A percentile compares a stretch with the other conserved stretches of the same genome.
Evolutionary conservation across 2,113 vertebrate genomes (phyloP).

Genomic region (Trochalopteron elliotii): DNA sequence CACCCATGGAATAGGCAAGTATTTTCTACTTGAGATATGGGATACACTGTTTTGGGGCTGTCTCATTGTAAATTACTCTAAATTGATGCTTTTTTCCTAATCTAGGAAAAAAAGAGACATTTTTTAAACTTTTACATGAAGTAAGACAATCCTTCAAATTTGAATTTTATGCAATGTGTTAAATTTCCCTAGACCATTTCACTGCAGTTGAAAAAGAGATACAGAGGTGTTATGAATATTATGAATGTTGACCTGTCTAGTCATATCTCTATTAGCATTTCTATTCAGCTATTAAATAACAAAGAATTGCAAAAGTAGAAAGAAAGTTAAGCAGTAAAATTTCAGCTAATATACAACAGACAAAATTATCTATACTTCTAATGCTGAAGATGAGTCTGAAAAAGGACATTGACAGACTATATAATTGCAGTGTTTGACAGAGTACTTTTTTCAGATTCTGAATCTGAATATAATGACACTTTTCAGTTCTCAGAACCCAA

Average conservation of each 20-base stretch:
- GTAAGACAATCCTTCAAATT: not conserved
- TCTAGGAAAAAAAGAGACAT: not conserved
- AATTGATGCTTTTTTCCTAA: not conserved
- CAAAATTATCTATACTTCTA: not conserved
- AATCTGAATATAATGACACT: conserved; percentile 26
- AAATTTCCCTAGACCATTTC: not conserved
- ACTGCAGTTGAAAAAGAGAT: not conserved
- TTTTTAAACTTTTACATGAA: not conserved
- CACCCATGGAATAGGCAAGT: not conserved
- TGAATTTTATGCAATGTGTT: not conserved
- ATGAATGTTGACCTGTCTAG: not conserved
- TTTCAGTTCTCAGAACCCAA: conserved; percentile 16
- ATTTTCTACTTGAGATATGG: not conserved
- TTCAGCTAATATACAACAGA: not conserved
- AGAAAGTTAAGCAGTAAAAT: not conserved
- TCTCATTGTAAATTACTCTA: not conserved
- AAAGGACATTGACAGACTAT: not conserved
- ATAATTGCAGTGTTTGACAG: not conserved
- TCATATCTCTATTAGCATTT: not conserved
- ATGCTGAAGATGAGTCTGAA: not conserved
- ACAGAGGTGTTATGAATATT: not conserved
- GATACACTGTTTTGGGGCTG: not conserved
- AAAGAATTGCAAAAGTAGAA: not conserved
- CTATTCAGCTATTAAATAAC: not conserved
- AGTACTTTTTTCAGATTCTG: not conserved